Conservation (phyloP, 2,113 vertebrate genomes). For the Triplophysa siluroides region DNA sequence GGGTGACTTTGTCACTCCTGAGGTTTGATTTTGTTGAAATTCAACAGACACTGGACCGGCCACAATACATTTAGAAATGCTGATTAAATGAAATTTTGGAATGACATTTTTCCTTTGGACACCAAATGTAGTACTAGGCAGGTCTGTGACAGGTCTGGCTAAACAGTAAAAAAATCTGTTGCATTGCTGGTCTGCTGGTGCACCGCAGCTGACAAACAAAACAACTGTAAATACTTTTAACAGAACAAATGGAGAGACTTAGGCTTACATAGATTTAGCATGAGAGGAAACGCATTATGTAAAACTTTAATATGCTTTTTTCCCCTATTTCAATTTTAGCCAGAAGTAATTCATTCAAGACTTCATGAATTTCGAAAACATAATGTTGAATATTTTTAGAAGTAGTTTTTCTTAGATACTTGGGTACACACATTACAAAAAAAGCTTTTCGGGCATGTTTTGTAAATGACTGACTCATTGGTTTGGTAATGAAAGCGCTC, state of each 20-base stretch:
- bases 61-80: too few relatives aligned
- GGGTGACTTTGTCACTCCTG: too few relatives aligned
- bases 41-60: too few relatives aligned
- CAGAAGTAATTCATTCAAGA: neutral
- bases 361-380: neutral
- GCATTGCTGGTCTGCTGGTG: neutral
- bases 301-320: neutral
- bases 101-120: neutral
- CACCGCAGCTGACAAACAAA: conserved; percentile 9
- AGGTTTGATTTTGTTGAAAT: too few relatives aligned
- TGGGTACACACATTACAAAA: neutral
- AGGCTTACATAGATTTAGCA: neutral
- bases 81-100: too few relatives aligned
- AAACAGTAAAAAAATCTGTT: neutral
- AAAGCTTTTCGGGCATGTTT: neutral
- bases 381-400: neutral
- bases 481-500: conserved; percentile 15
- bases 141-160: neutral
- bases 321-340: neutral
- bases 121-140: too few relatives aligned
- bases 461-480: conserved; percentile 15
- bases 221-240: neutral
- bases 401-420: neutral
- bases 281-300: conserved; percentile 3
- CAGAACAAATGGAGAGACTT: neutral